A percentile compares a stretch with the other conserved stretches of the same genome.
phyloP scores from a whole-genome alignment of 1,140 invertebrate genomes.

The Calosoma granatense region DNA sequence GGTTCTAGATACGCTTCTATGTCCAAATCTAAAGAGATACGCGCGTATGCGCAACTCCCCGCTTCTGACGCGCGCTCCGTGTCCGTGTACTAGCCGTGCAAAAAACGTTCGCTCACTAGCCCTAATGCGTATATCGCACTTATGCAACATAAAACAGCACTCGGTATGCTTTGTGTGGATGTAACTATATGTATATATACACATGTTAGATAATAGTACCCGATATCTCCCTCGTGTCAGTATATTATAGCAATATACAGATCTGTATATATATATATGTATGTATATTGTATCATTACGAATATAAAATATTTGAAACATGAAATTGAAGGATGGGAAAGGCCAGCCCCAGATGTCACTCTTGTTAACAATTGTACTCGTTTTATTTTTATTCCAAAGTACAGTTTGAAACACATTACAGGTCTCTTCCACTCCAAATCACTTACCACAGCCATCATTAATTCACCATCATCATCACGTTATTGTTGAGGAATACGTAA shows the following conservation, averaged over 20 bases:
- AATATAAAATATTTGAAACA: not conserved
- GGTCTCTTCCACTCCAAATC: not conserved
- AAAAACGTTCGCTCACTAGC: constrained; percentile 1
- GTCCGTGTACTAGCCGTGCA: not conserved
- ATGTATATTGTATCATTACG: not conserved
- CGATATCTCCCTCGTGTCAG: too few relatives aligned
- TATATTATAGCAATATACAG: not conserved
- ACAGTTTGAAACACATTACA: constrained; percentile 4
- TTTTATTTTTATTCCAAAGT: constrained; percentile 6
- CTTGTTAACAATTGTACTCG: not conserved
- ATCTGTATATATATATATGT: not conserved
- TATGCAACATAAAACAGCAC: too few relatives aligned
- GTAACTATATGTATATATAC: too few relatives aligned
- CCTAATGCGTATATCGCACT: too few relatives aligned
- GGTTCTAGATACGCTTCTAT: too few relatives aligned
- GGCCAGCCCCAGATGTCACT: constrained; percentile 4
- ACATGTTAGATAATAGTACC: too few relatives aligned
- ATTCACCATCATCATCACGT: too few relatives aligned
- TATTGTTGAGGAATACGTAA: too few relatives aligned
- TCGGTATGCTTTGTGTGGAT: too few relatives aligned
- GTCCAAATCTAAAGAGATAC: too few relatives aligned
- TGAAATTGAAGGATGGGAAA: not conserved
- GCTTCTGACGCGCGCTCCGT: not conserved
- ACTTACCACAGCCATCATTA: not conserved
- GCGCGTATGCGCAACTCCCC: not conserved